A percentile compares a stretch with the other conserved stretches of the same genome.
Evolutionary conservation across 2,888 invertebrate genomes (phyloP).

Genomic region (Ganaspis brasiliensis): DNA sequence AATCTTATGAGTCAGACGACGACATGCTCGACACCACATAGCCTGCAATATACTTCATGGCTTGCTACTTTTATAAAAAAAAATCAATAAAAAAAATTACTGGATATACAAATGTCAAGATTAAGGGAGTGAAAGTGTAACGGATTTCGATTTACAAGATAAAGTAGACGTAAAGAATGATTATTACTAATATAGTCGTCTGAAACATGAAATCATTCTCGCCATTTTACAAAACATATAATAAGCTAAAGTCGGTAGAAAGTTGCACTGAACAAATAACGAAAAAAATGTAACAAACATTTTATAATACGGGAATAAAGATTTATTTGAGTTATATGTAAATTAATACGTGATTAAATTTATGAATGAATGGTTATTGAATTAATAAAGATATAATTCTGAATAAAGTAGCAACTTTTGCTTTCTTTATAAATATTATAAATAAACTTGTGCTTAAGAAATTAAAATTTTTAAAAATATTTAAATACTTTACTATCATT

Average conservation of each 20-base stretch:
- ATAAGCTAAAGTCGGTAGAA: neutral
- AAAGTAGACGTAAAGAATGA: slow-evolving; percentile 4
- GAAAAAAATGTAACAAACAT: too few relatives aligned
- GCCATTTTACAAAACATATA: neutral
- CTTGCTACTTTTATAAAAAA: neutral
- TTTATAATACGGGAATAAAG: too few relatives aligned
- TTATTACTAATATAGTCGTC: slow-evolving; percentile 20
- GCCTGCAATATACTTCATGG: neutral
- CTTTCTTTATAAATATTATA: too few relatives aligned
- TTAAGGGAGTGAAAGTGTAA: slow-evolving; percentile 34
- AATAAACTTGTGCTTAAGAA: too few relatives aligned
- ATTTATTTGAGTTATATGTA: too few relatives aligned
- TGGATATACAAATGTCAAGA: slow-evolving; percentile 21
- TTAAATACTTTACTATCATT: too few relatives aligned
- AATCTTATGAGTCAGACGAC: slow-evolving; percentile 49
- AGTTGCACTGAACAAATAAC: neutral
- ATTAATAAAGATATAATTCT: too few relatives aligned
- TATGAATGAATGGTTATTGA: too few relatives aligned
- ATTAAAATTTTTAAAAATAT: too few relatives aligned
- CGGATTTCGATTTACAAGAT: slow-evolving; percentile 25
- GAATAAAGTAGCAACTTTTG: too few relatives aligned
- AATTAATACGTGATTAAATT: too few relatives aligned
- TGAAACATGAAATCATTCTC: neutral
- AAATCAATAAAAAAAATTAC: neutral
- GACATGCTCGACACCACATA: neutral